A percentile compares a stretch with the other conserved stretches of the same genome.
phyloP scores from a whole-genome alignment of 2,797 vertebrate species.

The Hippocampus kuda region DNA sequence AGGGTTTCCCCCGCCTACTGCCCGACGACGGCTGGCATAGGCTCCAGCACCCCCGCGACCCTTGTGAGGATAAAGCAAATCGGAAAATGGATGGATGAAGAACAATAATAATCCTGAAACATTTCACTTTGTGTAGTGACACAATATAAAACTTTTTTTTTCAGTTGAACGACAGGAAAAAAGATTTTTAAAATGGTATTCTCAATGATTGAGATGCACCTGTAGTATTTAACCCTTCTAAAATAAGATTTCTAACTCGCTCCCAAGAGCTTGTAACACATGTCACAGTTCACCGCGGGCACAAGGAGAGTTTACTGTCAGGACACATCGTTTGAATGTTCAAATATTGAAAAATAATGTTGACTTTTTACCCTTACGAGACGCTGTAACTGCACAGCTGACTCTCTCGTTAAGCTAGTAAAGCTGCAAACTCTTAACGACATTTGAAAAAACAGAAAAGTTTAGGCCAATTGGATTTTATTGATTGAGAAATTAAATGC shows the following conservation, averaged over 20 bases:
- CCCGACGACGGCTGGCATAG: too few species aligned
- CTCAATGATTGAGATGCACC: neutral
- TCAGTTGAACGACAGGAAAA: neutral
- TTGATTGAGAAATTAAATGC: neutral
- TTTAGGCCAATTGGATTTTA: conserved; percentile 27
- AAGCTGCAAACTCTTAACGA: neutral
- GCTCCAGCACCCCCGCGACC: too few species aligned
- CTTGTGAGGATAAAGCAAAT: too few species aligned
- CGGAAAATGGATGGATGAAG: too few species aligned
- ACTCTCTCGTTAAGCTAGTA: neutral
- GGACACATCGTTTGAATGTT: neutral
- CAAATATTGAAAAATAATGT: neutral
- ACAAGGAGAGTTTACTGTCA: neutral
- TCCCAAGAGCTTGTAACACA: neutral
- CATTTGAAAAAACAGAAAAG: neutral
- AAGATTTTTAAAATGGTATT: neutral
- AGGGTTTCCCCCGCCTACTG: too few species aligned
- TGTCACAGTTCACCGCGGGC: neutral
- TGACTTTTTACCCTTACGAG: neutral
- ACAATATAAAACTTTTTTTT: too few species aligned
- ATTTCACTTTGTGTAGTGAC: too few species aligned
- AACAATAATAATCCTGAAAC: too few species aligned
- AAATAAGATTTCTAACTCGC: neutral
- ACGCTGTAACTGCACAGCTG: neutral
- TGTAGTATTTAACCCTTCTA: neutral